Evolutionary conservation across 2,888 invertebrate species (phyloP).

Genomic region (Ceramica pisi): DNA sequence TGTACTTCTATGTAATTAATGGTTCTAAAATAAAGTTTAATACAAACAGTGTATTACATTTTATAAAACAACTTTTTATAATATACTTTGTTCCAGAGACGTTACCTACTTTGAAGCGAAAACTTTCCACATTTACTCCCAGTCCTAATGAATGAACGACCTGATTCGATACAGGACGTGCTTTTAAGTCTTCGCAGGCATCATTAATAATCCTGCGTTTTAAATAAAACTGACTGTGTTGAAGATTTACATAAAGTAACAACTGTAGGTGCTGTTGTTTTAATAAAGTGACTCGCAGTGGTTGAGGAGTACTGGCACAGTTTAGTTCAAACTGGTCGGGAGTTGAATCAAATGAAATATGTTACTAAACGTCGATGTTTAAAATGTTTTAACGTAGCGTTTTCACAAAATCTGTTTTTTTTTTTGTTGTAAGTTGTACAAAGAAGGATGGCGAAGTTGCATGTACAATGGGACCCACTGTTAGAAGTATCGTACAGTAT

Average conservation of each 20-base stretch:
- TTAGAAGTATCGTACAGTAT: no score
- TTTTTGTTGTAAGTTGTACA: no score
- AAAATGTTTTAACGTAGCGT: no score
- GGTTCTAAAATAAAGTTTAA: no score
- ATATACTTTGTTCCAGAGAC: no score
- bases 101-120: not conserved
- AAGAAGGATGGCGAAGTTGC: no score
- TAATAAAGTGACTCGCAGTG: not conserved
- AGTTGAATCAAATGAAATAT: not conserved
- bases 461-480: no score
- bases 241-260: not conserved
- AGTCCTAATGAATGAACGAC: conserved; percentile 3
- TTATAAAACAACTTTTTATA: no score
- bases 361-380: no score
- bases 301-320: not conserved
- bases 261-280: not conserved
- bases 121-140: conserved; percentile 16
- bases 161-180: not conserved
- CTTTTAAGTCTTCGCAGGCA: conserved; percentile 1
- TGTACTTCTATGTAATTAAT: no score
- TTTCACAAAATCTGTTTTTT: no score
- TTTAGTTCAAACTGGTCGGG: not conserved
- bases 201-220: not conserved
- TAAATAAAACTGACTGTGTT: not conserved
- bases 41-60: no score